Conservation (phyloP, 1,140 invertebrate species). For the Microvelia longipes region DNA sequence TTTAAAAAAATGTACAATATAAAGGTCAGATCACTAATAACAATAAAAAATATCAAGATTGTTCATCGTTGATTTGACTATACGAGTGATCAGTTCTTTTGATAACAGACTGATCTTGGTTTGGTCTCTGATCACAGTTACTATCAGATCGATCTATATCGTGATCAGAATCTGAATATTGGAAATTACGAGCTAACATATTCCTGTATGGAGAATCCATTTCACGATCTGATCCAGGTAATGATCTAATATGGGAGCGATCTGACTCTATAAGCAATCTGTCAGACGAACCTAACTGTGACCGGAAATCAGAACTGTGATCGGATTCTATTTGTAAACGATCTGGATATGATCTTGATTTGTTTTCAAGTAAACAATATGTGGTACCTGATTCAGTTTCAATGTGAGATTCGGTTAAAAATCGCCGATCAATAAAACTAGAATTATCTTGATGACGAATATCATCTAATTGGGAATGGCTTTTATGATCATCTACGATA, state of each 20-base stretch:
- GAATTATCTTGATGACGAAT: not conserved
- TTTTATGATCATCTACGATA: not conserved
- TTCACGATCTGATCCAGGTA: not conserved
- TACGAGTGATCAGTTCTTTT: not conserved
- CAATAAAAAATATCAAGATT: too few relatives aligned
- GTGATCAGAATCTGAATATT: not conserved
- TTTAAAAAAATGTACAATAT: too few relatives aligned
- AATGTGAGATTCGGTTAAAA: not conserved
- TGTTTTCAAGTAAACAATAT: not conserved
- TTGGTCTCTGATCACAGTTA: not conserved
- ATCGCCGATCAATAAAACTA: not conserved
- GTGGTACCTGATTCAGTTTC: not conserved
- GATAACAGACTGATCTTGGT: not conserved
- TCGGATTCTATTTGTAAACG: not conserved
- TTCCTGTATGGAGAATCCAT: not conserved
- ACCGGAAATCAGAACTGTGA: not conserved
- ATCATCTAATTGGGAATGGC: not conserved
- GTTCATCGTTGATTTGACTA: too few relatives aligned
- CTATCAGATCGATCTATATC: not conserved
- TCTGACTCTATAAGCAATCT: too few relatives aligned
- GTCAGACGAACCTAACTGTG: too few relatives aligned
- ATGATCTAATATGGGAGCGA: too few relatives aligned
- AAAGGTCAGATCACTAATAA: too few relatives aligned
- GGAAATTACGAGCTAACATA: not conserved
- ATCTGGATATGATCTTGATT: not conserved